Evolutionary conservation across 2,113 vertebrate genomes (phyloP), one percentile per base, ranked within the genome.

Genomic region (Thalassarche chlororhynchos): DNA sequence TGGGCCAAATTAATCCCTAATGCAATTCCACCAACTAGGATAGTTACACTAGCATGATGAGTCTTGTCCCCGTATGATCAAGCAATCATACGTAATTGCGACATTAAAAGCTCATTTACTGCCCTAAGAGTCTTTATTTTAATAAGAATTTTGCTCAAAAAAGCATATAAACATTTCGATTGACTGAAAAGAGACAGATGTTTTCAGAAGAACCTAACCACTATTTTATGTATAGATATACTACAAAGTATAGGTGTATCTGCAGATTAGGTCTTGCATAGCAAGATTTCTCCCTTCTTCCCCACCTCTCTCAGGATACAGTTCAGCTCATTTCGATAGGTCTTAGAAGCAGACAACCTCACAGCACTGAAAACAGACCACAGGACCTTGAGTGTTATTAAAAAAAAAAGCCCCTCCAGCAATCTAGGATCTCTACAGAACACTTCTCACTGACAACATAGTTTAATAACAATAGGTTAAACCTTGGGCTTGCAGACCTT

Each of bases 1-100:
- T 91, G 89, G 93, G 82, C 93, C 95, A 97, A 96, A 96, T 96
- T 96, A 97, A 97, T 97, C 97, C 93, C 95, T 95, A 93, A 95
- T 81, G 91, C 87, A 89, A 96, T 95, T 90, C 78, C 81, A 93
- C 66, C 68, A 88, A 91, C 78, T 80, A 84, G 1, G 40, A 77
- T 40, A 85, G 71, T 75, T 85, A 85, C 23, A 62, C 66, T 31
- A 85, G 84, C 42, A 29, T 8, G 54, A 96, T 87, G 78, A 94
- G 78, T 62, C 91, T 65, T 72, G 89, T 87, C 81, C 80, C 62
- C 51, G 4, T 46, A 76, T 14, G 89, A 84, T 88, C 58, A 96
- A 89, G 87, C 57, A 91, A 87, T 85, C 85, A 68, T 61, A 89
- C 5, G 21, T 88, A 65, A 91, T 44, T 78, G 64, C 89, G 57